Conservation (phyloP, 2,797 vertebrate genomes). For the Basileuterus tristriatus region DNA sequence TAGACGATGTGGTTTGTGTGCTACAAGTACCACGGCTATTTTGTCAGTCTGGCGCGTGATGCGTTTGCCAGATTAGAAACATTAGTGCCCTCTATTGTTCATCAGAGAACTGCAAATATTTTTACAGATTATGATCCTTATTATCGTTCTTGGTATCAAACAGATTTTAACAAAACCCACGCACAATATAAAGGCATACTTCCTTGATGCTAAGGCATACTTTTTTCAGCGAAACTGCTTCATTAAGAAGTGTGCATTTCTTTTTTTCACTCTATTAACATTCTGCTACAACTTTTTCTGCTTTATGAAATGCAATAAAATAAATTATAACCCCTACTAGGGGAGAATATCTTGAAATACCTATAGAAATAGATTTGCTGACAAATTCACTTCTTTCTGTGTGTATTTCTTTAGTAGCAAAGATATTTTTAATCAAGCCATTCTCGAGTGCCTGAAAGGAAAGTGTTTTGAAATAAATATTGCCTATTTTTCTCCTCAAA, state of each 20-base stretch:
- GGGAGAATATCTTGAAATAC: not conserved
- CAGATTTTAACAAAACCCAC: constrained; percentile 26
- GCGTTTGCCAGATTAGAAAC: constrained; percentile 84
- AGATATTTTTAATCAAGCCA: not conserved
- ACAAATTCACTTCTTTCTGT: not conserved
- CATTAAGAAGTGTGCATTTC: not conserved
- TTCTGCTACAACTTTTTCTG: not conserved
- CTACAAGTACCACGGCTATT: not conserved
- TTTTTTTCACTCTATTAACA: not conserved
- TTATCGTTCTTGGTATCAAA: constrained; percentile 9
- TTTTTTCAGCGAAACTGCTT: not conserved
- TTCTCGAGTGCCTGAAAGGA: not conserved
- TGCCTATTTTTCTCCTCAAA: not conserved
- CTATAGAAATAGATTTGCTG: not conserved
- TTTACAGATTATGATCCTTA: constrained; percentile 20
- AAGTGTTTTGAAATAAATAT: not conserved
- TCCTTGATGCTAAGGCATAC: not conserved
- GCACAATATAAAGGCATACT: not conserved
- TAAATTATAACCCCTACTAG: not conserved
- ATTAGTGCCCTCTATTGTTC: constrained; percentile 95
- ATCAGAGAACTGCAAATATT: constrained; percentile 79
- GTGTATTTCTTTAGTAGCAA: not conserved
- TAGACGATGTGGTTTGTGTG: constrained; percentile 38
- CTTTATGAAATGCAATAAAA: not conserved
- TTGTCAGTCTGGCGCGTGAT: constrained; percentile 16